These are phyloP conservation scores for Rallus limicola DNA, from an alignment of 2,113 vertebrate species.

Conservation along the genomic window DNA sequence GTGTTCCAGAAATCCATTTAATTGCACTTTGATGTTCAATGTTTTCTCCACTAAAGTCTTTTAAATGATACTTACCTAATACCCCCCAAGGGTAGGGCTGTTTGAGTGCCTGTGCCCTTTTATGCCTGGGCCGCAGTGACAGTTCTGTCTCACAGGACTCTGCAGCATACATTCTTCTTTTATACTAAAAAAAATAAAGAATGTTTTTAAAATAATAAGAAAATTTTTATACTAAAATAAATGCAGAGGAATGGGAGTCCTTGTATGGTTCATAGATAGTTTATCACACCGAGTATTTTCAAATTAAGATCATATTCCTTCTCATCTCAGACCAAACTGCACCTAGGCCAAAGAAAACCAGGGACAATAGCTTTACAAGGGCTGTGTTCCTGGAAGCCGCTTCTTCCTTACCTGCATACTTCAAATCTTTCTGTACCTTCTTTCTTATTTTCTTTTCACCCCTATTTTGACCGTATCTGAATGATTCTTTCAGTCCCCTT, in stretches of 20 bases:
- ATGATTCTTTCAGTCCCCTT: not conserved
- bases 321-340: not conserved
- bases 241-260: not conserved
- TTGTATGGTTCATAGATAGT: not conserved
- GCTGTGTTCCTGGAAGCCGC: not conserved
- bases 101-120: not conserved
- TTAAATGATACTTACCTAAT: not conserved
- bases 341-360: not conserved
- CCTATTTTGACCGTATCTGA: not conserved
- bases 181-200: not conserved
- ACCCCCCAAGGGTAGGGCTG: not conserved
- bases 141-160: not conserved
- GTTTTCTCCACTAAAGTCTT: not conserved
- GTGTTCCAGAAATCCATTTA: not conserved
- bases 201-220: not conserved
- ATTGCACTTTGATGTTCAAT: not conserved
- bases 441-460: not conserved
- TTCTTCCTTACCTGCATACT: not conserved
- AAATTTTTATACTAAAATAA: not conserved
- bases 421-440: not conserved
- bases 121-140: not conserved
- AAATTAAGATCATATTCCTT: not conserved
- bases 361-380: not conserved
- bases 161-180: not conserved
- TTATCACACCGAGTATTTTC: not conserved